phyloP scores from a whole-genome alignment of 2,797 vertebrate genomes.

The Hybognathus amarus region DNA sequence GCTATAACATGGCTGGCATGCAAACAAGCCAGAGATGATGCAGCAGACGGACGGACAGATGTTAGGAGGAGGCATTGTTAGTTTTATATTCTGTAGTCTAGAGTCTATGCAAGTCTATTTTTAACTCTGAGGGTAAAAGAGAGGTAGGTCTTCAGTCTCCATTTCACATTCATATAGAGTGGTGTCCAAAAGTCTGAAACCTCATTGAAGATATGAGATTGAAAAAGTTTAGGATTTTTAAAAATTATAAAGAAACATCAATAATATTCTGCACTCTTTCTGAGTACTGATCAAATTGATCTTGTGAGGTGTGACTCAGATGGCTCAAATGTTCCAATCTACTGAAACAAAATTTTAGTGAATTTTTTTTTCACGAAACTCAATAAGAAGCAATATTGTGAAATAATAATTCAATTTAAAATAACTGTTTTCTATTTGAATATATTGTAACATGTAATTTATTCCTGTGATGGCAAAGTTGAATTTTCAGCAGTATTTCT shows the following conservation, averaged over 20 bases:
- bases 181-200: background rate
- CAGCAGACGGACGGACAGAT: constrained; percentile 2
- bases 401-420: background rate
- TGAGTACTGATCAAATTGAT: background rate
- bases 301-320: background rate
- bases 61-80: background rate
- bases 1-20: constrained; percentile 11
- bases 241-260: background rate
- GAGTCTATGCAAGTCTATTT: background rate
- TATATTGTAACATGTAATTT: too few species aligned
- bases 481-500: too few species aligned
- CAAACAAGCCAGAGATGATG: background rate
- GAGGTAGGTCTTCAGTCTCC: background rate
- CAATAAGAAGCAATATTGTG: too few species aligned
- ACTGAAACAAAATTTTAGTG: too few species aligned
- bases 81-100: background rate
- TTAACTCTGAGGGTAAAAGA: background rate
- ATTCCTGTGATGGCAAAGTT: too few species aligned
- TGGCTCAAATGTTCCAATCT: too few species aligned
- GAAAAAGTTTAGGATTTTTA: background rate
- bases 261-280: background rate
- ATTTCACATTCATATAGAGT: background rate
- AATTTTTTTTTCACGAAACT: too few species aligned
- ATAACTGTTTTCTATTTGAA: background rate
- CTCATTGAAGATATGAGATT: background rate